phyloP scores from a whole-genome alignment of 1,140 invertebrate species.

The Drosophila arawakana region DNA sequence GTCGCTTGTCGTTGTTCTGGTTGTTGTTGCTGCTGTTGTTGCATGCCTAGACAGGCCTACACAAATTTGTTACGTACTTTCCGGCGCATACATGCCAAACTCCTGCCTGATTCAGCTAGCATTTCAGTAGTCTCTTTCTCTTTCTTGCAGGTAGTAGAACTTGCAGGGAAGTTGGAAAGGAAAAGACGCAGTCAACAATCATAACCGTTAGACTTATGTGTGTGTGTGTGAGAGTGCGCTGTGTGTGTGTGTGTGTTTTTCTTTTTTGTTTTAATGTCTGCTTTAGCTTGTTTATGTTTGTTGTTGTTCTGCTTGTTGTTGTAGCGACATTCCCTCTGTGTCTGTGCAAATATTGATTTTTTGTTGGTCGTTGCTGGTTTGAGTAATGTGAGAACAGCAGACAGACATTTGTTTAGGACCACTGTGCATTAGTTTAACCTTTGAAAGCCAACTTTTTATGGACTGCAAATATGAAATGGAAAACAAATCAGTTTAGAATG shows the following conservation, averaged over 20 bases:
- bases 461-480: neutral
- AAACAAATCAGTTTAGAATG: neutral
- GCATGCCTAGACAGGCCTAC: slow-evolving; percentile 34
- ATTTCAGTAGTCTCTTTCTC: neutral
- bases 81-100: slow-evolving; percentile 19
- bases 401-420: slow-evolving; percentile 67
- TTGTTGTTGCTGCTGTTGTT: slow-evolving; percentile 29
- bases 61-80: slow-evolving; percentile 59
- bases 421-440: slow-evolving; percentile 27
- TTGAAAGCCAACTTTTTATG: neutral
- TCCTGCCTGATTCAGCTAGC: slow-evolving; percentile 18
- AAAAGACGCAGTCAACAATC: slow-evolving; percentile 36
- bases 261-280: slow-evolving; percentile 69
- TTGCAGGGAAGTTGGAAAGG: neutral
- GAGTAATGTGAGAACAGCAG: slow-evolving; percentile 25
- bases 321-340: slow-evolving; percentile 42
- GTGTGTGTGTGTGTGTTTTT: slow-evolving; percentile 6
- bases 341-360: slow-evolving; percentile 80
- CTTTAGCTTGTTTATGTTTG: slow-evolving; percentile 53
- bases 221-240: slow-evolving; percentile 16
- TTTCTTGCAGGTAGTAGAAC: neutral
- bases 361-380: slow-evolving; percentile 27
- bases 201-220: slow-evolving; percentile 48
- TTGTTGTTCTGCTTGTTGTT: slow-evolving; percentile 38
- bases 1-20: slow-evolving; percentile 5